These are phyloP conservation scores for Pelagia noctiluca DNA, from an alignment of 30 jellyfish, hydroid and myxozoan genomes.

Conservation along the genomic window DNA sequence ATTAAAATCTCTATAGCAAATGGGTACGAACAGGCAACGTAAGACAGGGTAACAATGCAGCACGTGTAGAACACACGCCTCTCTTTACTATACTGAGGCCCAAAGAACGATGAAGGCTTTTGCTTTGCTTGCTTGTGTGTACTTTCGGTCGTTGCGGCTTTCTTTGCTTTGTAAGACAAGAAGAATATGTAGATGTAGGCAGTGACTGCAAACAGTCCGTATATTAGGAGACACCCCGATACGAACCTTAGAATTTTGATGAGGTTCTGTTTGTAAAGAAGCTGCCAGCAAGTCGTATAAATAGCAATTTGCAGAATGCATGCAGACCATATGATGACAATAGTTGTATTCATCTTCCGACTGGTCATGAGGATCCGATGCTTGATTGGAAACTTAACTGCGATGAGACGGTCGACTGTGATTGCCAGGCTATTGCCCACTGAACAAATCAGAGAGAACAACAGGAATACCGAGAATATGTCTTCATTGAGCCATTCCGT, in stretches of 20 bases:
- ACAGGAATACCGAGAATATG: conserved; percentile 1
- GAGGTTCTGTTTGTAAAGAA: neutral
- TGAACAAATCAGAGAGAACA: neutral
- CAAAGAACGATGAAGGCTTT: neutral
- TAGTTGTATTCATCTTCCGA: neutral
- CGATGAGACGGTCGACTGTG: conserved; percentile 38
- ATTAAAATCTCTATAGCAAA: conserved; percentile 39
- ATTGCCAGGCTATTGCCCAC: conserved; percentile 1
- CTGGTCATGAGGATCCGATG: conserved; percentile 16
- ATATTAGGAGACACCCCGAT: neutral
- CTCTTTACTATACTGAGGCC: conserved; percentile 17
- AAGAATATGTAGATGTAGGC: neutral
- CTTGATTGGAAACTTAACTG: conserved; percentile 19
- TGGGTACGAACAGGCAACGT: conserved; percentile 49
- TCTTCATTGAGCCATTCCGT: conserved; percentile 4
- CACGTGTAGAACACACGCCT: conserved; percentile 48
- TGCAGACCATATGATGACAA: conserved; percentile 11
- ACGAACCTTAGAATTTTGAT: neutral
- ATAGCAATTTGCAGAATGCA: neutral
- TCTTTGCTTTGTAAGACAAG: neutral
- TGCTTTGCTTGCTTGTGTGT: neutral
- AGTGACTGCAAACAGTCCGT: neutral
- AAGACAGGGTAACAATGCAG: conserved; percentile 39
- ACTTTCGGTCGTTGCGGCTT: neutral
- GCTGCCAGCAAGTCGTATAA: neutral